Conservation (phyloP, 2,113 vertebrate species). For the Cepphus grylle region DNA sequence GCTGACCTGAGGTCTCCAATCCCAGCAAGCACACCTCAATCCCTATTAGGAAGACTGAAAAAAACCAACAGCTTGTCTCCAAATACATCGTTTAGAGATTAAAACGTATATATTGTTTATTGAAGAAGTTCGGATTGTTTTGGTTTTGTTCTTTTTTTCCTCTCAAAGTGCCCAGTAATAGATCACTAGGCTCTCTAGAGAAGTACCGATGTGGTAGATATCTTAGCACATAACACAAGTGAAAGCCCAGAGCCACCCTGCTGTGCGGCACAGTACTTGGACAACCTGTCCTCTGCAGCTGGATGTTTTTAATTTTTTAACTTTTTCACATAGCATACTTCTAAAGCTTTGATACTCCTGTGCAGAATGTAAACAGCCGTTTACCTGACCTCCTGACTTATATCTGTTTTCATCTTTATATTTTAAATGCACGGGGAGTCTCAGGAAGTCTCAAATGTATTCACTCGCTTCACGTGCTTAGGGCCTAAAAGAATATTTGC, state of each 20-base stretch:
- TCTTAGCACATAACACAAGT: not conserved
- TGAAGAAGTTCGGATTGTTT: not conserved
- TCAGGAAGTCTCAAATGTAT: not conserved
- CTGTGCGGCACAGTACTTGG: not conserved
- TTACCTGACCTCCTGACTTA: not conserved
- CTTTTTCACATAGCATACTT: not conserved
- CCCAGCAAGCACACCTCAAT: not conserved
- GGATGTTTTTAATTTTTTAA: not conserved
- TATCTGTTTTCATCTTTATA: not conserved
- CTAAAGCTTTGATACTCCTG: not conserved
- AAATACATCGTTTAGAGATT: not conserved
- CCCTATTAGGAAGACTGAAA: not conserved
- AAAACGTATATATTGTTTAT: not conserved
- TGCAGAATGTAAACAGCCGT: not conserved
- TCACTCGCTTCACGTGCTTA: not conserved
- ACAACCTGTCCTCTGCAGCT: not conserved
- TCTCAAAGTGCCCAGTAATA: not conserved
- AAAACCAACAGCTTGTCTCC: not conserved
- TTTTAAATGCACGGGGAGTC: not conserved
- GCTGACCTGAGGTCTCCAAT: not conserved
- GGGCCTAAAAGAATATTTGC: not conserved
- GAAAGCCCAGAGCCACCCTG: not conserved
- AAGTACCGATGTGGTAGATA: not conserved
- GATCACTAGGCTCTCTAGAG: not conserved
- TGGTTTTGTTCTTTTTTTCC: no score